Evolutionary conservation across 2,113 vertebrate species (phyloP).

Genomic region (Nesogale talazaci): DNA sequence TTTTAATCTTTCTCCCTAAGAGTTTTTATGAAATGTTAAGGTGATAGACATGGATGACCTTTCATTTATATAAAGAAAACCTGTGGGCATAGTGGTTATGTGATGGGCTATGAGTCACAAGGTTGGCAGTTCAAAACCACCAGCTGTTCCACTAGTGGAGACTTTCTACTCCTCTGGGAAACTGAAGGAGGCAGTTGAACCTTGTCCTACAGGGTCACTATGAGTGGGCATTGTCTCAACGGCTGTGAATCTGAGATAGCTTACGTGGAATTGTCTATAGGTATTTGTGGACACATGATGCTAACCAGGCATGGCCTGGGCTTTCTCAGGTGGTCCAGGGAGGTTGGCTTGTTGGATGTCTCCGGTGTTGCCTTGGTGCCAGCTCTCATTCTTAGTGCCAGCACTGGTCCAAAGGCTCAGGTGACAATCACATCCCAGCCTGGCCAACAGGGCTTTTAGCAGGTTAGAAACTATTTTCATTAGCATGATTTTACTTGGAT

Average conservation of each 20-base stretch:
- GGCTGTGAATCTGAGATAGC: no score
- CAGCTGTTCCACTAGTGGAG: no score
- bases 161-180: no score
- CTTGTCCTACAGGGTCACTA: no score
- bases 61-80: not conserved
- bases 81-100: no score
- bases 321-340: not conserved
- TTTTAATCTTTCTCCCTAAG: not conserved
- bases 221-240: no score
- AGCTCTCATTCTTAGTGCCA: not conserved
- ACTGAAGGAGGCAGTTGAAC: no score
- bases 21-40: not conserved
- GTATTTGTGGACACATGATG: not conserved
- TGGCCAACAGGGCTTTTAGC: not conserved
- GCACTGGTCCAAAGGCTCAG: not conserved
- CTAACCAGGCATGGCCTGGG: not conserved
- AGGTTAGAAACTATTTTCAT: not conserved
- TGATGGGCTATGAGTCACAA: no score
- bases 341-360: not conserved
- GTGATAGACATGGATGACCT: no score
- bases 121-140: no score
- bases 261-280: not conserved
- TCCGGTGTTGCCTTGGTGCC: not conserved
- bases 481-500: not conserved
- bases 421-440: not conserved